Percentiles rank a stretch among this genome's conserved stretches.
phyloP scores from a whole-genome alignment of 2,113 vertebrate species.

The Oncorhynchus clarkii region DNA sequence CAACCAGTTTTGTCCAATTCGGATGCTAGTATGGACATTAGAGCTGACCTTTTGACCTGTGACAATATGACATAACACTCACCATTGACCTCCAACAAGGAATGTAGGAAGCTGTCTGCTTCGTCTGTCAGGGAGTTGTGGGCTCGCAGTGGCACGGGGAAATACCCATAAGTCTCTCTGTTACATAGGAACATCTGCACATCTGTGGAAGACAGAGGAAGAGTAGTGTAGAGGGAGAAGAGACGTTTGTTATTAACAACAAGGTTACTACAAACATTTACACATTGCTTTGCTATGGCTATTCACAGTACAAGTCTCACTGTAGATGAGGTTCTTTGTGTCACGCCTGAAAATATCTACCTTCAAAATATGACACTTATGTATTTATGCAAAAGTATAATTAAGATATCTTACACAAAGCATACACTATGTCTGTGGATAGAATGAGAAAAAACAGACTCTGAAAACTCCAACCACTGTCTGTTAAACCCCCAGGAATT shows the following conservation, averaged over 20 bases:
- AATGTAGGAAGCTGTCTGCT: conserved; percentile 84
- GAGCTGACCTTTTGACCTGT: no score
- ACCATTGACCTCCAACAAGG: conserved; percentile 85
- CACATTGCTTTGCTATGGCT: not conserved
- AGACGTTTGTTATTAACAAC: not conserved
- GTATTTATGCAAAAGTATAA: no score
- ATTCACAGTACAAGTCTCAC: no score
- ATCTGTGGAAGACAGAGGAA: conserved; percentile 60
- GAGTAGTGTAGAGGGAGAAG: not conserved
- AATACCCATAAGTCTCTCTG: conserved; percentile 80
- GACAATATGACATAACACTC: conserved; percentile 41
- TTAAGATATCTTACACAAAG: no score
- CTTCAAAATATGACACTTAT: no score
- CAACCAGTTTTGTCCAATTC: conserved; percentile 10
- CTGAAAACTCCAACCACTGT: no score
- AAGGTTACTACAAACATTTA: not conserved
- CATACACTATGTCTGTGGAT: no score
- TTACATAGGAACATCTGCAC: conserved; percentile 93
- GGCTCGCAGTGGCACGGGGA: conserved; percentile 82
- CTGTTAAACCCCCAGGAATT: no score
- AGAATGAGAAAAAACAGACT: no score
- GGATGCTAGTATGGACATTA: no score
- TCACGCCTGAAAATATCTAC: no score
- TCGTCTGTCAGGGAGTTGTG: conserved; percentile 85
- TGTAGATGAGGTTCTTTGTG: no score